Evolutionary conservation across 2,888 invertebrate genomes (phyloP), one percentile per base, ranked within the genome.

Genomic region (Noctua pronuba): DNA sequence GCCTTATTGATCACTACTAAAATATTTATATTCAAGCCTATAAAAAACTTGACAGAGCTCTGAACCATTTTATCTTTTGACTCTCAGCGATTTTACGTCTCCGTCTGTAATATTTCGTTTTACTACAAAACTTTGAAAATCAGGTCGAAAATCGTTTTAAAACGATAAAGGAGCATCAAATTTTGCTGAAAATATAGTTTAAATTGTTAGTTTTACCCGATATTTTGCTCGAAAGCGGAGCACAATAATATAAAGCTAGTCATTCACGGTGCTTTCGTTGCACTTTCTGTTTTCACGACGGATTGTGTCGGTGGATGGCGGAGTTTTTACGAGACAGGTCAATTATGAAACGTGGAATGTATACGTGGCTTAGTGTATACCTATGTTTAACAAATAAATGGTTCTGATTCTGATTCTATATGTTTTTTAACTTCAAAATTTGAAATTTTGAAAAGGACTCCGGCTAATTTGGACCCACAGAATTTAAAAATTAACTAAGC

Each of bases 101-200:
- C 24, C 24, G 16, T 49, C 31, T 70, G 66, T 65, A 55, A 75
- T 67, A 69, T 69, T 81, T 79, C 41, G 21, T 67, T 80, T 69
- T 75, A 78, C 65, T 21, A 38, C 69, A 49, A 80, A 84, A 75
- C 71, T 87, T 83, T 13, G 28, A 70, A 80, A 86, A 65, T 73
- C 55, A 76, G 70, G 72, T 73, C 77, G n/a, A 82, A 73, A 79
- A 75, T 78, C 66, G 65, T 77, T 78, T 67, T 41, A 81, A 77
- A 82, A 71, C 69, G 64, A 80, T 77, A 75, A 81, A 79, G 55
- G n/a, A 79, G 41, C 64, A 41, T 68, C 31, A 74, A 65, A 77
- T 86, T 79, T 76, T 62, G 69, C 58, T 69, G 73, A 68, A 83
- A 81, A 84, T 83, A 71, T 80, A 80, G 73, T 77, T 81, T 41